A percentile compares a stretch with the other conserved stretches of the same genome.
Conservation (phyloP, 2,113 vertebrate species). For the Steatornis caripensis region DNA sequence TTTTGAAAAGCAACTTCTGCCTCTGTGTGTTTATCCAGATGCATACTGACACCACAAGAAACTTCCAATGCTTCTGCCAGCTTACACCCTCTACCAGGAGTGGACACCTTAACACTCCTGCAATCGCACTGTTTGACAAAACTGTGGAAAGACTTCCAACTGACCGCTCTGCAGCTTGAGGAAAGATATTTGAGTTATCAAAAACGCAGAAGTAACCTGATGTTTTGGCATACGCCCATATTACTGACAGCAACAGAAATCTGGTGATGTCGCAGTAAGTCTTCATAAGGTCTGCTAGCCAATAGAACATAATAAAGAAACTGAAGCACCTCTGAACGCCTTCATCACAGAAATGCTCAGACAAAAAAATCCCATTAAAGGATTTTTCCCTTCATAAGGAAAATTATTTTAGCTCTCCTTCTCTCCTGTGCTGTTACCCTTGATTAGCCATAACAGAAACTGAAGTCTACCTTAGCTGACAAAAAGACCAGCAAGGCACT, state of each 20-base stretch:
- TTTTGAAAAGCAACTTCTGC: background rate
- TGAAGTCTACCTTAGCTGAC: background rate
- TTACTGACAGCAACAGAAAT: background rate
- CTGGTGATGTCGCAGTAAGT: fast-evolving
- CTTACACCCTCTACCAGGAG: fast-evolving
- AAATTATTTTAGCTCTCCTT: background rate
- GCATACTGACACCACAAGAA: background rate
- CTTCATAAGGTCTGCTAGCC: background rate
- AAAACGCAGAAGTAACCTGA: background rate
- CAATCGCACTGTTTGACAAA: background rate
- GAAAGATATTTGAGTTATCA: background rate
- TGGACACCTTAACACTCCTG: background rate
- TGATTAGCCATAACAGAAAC: background rate
- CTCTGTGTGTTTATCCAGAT: background rate
- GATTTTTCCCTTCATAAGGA: background rate
- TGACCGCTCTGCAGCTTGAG: background rate
- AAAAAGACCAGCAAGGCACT: background rate
- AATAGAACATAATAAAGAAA: background rate
- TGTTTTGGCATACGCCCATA: background rate
- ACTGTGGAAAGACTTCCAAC: background rate
- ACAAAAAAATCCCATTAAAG: background rate
- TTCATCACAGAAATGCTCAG: background rate
- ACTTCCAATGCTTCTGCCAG: background rate
- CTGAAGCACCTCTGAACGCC: background rate
- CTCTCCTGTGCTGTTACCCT: background rate